Evolutionary conservation across 2,797 vertebrate genomes (phyloP).

Genomic region (Pampus argenteus): DNA sequence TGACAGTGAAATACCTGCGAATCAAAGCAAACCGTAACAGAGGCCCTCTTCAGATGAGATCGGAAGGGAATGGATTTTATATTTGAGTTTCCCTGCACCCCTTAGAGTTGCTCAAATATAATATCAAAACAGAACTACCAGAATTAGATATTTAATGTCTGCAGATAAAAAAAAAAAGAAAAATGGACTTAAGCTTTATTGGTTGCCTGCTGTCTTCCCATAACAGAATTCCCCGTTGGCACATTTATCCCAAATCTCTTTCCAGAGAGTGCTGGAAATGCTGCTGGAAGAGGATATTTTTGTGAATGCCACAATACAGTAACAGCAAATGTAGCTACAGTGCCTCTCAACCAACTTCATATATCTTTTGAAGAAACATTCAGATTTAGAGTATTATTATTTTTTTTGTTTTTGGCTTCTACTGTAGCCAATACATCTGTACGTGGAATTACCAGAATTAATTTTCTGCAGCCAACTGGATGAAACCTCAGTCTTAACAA

Average conservation of each 20-base stretch:
- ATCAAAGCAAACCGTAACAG: conserved; percentile 31
- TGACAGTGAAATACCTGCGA: conserved; percentile 17
- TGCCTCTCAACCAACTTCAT: background rate
- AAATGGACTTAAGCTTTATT: conserved; percentile 25
- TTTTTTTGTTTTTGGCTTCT: background rate
- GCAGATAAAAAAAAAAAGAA: conserved; percentile 24
- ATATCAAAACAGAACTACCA: conserved; percentile 9
- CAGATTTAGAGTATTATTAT: background rate
- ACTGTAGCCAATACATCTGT: background rate
- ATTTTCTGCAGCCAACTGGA: conserved; percentile 40
- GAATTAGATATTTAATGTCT: conserved; percentile 35
- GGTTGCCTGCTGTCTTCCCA: conserved; percentile 25
- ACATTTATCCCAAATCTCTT: conserved; percentile 19
- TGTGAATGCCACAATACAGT: background rate
- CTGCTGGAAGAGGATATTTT: conserved; percentile 19
- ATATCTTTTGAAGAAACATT: background rate
- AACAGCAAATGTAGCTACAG: conserved; percentile 4
- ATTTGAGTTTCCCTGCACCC: conserved; percentile 19
- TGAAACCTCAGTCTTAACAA: conserved; percentile 62
- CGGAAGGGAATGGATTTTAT: background rate
- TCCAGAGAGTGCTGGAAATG: conserved; percentile 10
- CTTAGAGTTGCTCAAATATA: conserved; percentile 7
- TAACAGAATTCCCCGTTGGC: conserved; percentile 2
- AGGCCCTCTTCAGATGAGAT: conserved; percentile 18
- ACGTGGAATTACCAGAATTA: conserved; percentile 22